phyloP scores from a whole-genome alignment of 2,888 invertebrate genomes.

The Coecobrya sp. region DNA sequence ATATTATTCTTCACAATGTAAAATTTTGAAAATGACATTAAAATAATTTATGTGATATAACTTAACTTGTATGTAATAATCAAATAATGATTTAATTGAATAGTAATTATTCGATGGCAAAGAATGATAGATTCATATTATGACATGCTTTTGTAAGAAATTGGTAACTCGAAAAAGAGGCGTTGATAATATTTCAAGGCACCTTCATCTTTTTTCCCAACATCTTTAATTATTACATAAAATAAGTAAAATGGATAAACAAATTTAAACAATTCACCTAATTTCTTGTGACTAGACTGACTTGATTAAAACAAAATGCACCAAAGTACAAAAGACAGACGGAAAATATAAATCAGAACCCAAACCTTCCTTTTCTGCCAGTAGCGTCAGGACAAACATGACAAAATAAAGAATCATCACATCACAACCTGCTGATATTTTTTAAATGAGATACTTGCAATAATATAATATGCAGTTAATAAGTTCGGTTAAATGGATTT shows the following conservation, averaged over 20 bases:
- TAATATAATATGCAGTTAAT: neutral
- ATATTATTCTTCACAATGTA: constrained; percentile 13
- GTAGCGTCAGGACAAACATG: too few relatives aligned
- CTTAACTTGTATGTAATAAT: too few relatives aligned
- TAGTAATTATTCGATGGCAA: too few relatives aligned
- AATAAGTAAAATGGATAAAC: neutral
- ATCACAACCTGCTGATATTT: neutral
- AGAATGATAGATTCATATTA: too few relatives aligned
- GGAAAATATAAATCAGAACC: too few relatives aligned
- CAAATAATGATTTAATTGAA: too few relatives aligned
- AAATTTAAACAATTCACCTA: neutral
- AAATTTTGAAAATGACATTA: constrained; percentile 40
- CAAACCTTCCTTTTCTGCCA: too few relatives aligned
- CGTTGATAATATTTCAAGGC: neutral
- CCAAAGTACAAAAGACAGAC: neutral
- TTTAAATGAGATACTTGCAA: neutral
- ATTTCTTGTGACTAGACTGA: too few relatives aligned
- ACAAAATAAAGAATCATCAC: too few relatives aligned
- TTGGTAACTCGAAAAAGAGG: neutral
- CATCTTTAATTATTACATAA: neutral
- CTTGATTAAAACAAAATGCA: neutral
- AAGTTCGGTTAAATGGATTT: constrained; percentile 8
- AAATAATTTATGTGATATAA: constrained; percentile 27
- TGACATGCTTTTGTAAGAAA: neutral
- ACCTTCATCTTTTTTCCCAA: neutral